Evolutionary conservation across 2,113 vertebrate species (phyloP), one percentile per base, ranked within the genome.

Genomic region (Anguilla japonica): DNA sequence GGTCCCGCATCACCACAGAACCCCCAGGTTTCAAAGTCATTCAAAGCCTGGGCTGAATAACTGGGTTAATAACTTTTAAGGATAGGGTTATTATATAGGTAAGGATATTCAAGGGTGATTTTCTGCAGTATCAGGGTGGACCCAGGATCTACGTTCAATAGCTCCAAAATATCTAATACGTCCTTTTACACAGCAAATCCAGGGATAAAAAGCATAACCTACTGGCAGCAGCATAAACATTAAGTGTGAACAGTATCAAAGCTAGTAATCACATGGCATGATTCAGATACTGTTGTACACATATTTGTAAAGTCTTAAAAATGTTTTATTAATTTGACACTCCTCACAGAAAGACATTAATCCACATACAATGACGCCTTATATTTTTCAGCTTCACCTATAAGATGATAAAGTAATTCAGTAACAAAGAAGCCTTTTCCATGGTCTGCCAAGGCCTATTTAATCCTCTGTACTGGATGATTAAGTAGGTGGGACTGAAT

Each of bases 361-460:
- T 34, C 71, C 71, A 34, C n/a, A n/a, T 75, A 75, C n/a, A 75
- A 75, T 1, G 6, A 75, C 34, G 71, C 5, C n/a, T 34, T 75
- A 34, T 2, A 75, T 29, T 75, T 75, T 34, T 34, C 71, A 75
- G 71, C 26, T n/a, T 34, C 71, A 75, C 71, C 71, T 75, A n/a
- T 75, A 75, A 34, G 26, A 75, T n/a, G 71, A n/a, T 34, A 78
- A 78, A 79, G 29, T 53, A 85, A 79, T 39, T 50, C 75, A 79
- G 50, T 41, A 50, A 18, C 5, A 84, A 7, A 16, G 79, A 60
- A 85, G 46, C 40, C 53, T 83, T 71, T 81, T 80, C 20, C 85
- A 82, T 82, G 75, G 3, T 85, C 87, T 85, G 86, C 89, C 84
- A 85, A 57, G 50, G 67, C 63, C 79, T 39, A 83, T 88, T 91